Percentiles rank a stretch among this genome's conserved stretches.
These are phyloP conservation scores for Melinaea marsaeus DNA, from an alignment of 2,888 invertebrate genomes.

Conservation along the genomic window DNA sequence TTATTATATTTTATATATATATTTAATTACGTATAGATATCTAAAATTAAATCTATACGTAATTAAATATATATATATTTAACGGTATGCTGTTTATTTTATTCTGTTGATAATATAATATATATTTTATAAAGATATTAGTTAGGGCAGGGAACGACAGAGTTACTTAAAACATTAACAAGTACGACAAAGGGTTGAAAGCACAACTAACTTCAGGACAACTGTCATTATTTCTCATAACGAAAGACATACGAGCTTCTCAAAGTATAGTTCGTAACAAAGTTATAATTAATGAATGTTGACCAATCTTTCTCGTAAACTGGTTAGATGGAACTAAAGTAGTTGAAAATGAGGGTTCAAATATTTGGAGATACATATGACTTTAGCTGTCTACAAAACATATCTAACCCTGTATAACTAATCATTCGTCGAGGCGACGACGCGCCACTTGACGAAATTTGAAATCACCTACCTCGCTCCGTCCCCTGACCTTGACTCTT, in stretches of 20 bases:
- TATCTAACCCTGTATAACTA: too few relatives aligned
- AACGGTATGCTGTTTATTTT: too few relatives aligned
- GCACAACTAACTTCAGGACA: slow-evolving; percentile 10
- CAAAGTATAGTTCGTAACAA: slow-evolving; percentile 22
- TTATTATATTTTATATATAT: too few relatives aligned
- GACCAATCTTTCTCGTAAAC: slow-evolving; percentile 25
- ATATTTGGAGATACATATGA: background rate
- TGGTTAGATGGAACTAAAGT: background rate
- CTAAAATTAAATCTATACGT: too few relatives aligned
- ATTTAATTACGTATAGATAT: too few relatives aligned
- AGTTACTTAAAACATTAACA: background rate
- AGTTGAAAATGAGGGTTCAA: background rate
- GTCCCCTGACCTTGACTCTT: too few relatives aligned
- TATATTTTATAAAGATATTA: background rate
- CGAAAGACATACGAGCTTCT: slow-evolving; percentile 22
- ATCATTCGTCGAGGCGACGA: too few relatives aligned
- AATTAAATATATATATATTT: too few relatives aligned
- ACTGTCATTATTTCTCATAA: slow-evolving; percentile 32
- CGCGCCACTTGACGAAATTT: too few relatives aligned
- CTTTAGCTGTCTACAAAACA: background rate
- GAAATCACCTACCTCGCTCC: too few relatives aligned
- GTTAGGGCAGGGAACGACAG: background rate
- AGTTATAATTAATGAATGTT: slow-evolving; percentile 28
- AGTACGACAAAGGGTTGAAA: slow-evolving; percentile 10
- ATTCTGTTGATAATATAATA: background rate